Base-by-base conservation (phyloP, 2,113 vertebrate genomes). In the Clinocottus analis region DNA sequence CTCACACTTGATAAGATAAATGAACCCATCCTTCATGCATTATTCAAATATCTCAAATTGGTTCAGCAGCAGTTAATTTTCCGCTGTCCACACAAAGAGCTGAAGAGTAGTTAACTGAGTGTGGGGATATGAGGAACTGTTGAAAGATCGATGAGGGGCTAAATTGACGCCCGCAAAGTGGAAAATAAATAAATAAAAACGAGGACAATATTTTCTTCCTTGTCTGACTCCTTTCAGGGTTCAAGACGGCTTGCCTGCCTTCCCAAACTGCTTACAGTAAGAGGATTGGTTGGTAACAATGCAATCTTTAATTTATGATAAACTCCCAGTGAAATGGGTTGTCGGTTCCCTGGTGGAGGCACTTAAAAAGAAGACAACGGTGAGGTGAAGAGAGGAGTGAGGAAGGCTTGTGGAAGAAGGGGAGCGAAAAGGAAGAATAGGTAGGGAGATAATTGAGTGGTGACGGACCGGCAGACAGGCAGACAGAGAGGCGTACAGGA, bases 261-360 rank as follows among this genome's bases (percentile, higher is more conserved):
- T 75, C 85, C 80, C 87, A 93, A 94, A 94, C 92, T 93, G 91
- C 94, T 94, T 94, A 94, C 78, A 87, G 91, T 93, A 94, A 94
- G 94, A 94, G 94, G 93, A 94, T 94, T 94, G 93, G 90, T 92
- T 79, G 87, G 89, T 91, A 93, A 93, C 94, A 94, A 94, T 94
- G 85, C 91, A 92, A 92, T 92, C 89, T 92, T 91, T 93, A 93
- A 94, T 93, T 93, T 93, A 93, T 93, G 94, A 94, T 94, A 93
- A 93, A 93, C 94, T 93, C 88, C 80, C 71, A 81, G 85, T 64
- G 69, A 89, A 91, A 86, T 56, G 82, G 84, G 89, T 87, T 87
- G 91, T 69, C 60, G 65, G 85, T 70, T 91, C 78, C 82, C 85
- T 66, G 77, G 84, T 74, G 85, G 87, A 87, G 72, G 80, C 83